Evolutionary conservation across 2,113 vertebrate genomes (phyloP).

Genomic region (Salvator merianae): DNA sequence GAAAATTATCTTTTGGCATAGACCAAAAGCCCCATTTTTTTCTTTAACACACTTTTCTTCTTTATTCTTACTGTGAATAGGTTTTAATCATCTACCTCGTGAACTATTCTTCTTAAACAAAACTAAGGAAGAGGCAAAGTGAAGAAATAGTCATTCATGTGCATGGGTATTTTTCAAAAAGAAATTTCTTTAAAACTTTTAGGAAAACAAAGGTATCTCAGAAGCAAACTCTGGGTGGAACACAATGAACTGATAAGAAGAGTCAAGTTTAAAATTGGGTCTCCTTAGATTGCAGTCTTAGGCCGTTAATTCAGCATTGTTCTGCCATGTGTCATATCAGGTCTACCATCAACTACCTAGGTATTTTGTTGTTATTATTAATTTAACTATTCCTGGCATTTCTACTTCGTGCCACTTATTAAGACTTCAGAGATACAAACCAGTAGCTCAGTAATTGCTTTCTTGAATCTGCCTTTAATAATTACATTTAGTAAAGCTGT

Average conservation of each 20-base stretch:
- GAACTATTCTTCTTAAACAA: too few species aligned
- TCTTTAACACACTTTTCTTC: too few species aligned
- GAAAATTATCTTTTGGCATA: too few species aligned
- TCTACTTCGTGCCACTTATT: constrained; percentile 85
- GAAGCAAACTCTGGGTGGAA: not conserved
- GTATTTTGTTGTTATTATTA: not conserved
- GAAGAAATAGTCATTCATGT: too few species aligned
- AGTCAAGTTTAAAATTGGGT: not conserved
- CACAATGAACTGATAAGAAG: not conserved
- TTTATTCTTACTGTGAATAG: too few species aligned
- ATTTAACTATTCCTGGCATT: constrained; percentile 65
- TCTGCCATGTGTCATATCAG: not conserved
- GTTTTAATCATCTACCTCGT: too few species aligned
- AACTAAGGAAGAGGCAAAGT: too few species aligned
- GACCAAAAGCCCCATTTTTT: too few species aligned
- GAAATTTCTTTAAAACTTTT: too few species aligned
- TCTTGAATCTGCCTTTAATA: constrained; percentile 99
- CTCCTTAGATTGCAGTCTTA: not conserved
- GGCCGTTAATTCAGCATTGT: not conserved
- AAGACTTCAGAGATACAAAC: constrained; percentile 97
- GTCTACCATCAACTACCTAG: not conserved
- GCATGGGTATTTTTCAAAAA: too few species aligned
- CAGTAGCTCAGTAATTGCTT: constrained; percentile 95
- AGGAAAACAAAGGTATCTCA: not conserved
- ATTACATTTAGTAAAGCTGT: constrained; percentile 94